These are phyloP conservation scores for Mastigias papua DNA, from an alignment of 30 jellyfish, hydroid and myxozoan genomes.

Conservation along the genomic window DNA sequence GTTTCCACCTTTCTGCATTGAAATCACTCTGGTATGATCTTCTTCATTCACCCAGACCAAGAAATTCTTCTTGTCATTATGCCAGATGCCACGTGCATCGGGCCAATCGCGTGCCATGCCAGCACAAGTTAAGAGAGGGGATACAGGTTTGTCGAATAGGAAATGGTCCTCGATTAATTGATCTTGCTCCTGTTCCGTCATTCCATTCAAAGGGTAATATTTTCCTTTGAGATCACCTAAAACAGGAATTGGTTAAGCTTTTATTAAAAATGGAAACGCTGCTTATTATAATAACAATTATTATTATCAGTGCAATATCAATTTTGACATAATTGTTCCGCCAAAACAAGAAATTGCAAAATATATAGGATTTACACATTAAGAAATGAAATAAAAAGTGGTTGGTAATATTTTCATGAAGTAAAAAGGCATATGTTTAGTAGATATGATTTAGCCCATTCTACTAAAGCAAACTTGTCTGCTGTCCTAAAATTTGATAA, in stretches of 20 bases:
- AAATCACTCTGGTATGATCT: constrained; percentile 88
- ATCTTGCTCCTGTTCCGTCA: constrained; percentile 83
- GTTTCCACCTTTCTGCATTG: constrained; percentile 94
- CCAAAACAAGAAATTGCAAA: no score
- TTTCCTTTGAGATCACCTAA: constrained; percentile 69
- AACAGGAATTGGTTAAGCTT: neutral
- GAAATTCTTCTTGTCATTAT: constrained; percentile 83
- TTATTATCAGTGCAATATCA: no score
- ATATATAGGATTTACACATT: no score
- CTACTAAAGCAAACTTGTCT: no score
- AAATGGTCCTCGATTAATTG: constrained; percentile 76
- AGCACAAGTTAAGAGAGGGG: constrained; percentile 81
- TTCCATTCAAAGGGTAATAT: constrained; percentile 71
- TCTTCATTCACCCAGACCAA: constrained; percentile 94
- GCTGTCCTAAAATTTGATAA: no score
- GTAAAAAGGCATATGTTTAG: no score
- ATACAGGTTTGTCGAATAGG: constrained; percentile 86
- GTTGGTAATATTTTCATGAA: no score
- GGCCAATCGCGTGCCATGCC: constrained; percentile 96
- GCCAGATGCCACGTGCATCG: constrained; percentile 92
- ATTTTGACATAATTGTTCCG: no score
- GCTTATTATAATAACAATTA: no score
- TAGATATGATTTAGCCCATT: no score
- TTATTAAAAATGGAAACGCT: neutral
- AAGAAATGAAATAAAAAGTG: no score